Base-by-base conservation (phyloP, 92 coral and sea anemone species). In the Muricea muricata region DNA sequence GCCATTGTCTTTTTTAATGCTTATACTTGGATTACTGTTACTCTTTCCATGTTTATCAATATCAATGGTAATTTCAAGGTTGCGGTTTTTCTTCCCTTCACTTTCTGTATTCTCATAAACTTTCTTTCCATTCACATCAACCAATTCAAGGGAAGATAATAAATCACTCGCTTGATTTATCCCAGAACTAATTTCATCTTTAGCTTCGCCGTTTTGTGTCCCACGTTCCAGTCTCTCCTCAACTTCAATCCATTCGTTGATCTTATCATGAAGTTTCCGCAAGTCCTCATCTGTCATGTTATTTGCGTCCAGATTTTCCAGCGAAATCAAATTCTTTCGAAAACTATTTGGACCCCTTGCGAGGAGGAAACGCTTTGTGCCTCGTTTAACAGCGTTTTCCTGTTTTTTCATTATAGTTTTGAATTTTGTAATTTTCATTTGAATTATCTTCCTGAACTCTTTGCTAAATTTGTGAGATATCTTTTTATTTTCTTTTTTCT, bases 271-370 rank as follows among this genome's bases (percentile, higher is more conserved):
- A 9, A 78, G 54, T 26, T 56, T 78, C 83, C 21, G 24, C 71
- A 78, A 58, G 34, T 78, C 83, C 18, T 58, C 83, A 9, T 63
- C 70, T 10, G 54, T 78, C 83, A 78, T 78, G 56, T 56, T 78
- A 33, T 8, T 56, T 78, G 83, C 83, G 20, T 78, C 83, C 54
- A 78, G 4, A n/a, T 57, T 34, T 28, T 70, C 70, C 71, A 78
- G 23, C 42, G 83, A 78, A 30, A 78, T 78, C 50, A 78, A 23
- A 26, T 78, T 78, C 71, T 78, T 78, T 78, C 83, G 70, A 45
- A 78, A 78, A 57, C 70, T 33, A 5, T 33, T 78, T 9, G 21
- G 83, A 0, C 70, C 83, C n/a, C 34, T 50, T 18, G 1, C 35
- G 28, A 57, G 71, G n/a, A 25, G 9, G 29, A 57, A 55, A 15